Evolutionary conservation across 2,113 vertebrate genomes (phyloP), one percentile per base, ranked within the genome.

Genomic region (Uropsilus gracilis): DNA sequence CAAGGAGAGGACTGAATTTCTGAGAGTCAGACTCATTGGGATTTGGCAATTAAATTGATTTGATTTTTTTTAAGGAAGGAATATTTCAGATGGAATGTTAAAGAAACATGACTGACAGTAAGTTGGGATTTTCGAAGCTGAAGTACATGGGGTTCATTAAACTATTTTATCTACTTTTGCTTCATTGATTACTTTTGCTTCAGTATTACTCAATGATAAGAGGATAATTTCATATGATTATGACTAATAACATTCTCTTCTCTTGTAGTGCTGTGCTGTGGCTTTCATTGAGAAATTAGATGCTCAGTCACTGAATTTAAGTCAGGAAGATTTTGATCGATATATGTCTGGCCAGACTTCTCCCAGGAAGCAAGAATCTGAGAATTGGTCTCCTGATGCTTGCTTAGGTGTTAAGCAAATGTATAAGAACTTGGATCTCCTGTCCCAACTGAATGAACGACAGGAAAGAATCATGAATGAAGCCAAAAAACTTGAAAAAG

Each of bases 271-370:
- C 97, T 99, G 99, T 69, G 99, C 99, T 0, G 99, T 99, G 93
- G 99, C 99, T 96, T 99, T 99, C 96, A 99, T 99, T 66, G 99
- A 99, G 94, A 99, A 99, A 94, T 92, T 99, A 97, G 99, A 99
- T 20, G 99, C 99, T 95, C 99, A 99, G 96, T 99, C 99, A 17
- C 98, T 99, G 90, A 99, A 99, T 75, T 98, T 99, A 75, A 99
- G 99, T 96, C 98, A 99, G 28, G 99, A 99, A 92, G 99, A 99
- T 92, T 99, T 99, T 69, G 99, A 99, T 97, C 99, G 99, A 53
- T 99, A 99, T 97, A 99, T 99, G 99, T 99, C 99, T 0, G 99
- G 99, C 92, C 99, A 99, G 94, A 98, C 98, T 0, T 99, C 99
- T 14, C 99, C 99, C 0, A 98, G 98, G 80, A 98, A 98, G 96